A percentile compares a stretch with the other conserved stretches of the same genome.
Evolutionary conservation across 2,797 vertebrate species (phyloP).

Genomic region (Emydoidea blandingii): DNA sequence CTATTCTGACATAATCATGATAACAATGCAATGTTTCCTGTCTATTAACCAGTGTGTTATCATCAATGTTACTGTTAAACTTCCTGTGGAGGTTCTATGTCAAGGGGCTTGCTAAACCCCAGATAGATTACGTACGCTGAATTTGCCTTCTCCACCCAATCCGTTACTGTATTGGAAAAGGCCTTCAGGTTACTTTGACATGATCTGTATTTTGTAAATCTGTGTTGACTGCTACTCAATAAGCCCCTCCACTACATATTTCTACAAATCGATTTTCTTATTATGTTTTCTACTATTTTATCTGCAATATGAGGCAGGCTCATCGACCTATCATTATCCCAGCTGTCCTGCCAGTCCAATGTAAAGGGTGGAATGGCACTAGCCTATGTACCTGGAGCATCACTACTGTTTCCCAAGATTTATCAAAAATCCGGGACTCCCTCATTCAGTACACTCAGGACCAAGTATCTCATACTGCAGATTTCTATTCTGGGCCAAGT

Average conservation of each 20-base stretch:
- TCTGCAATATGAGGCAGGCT: background rate
- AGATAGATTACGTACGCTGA: background rate
- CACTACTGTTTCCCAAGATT: background rate
- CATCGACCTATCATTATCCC: background rate
- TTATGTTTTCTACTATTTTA: background rate
- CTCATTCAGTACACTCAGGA: background rate
- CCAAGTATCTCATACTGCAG: background rate
- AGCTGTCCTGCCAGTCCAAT: background rate
- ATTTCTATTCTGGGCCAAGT: background rate
- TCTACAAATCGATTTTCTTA: slow-evolving; percentile 1
- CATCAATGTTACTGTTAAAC: background rate
- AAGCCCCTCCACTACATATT: background rate
- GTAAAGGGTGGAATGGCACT: background rate
- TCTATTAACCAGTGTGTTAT: background rate
- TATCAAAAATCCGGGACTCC: background rate
- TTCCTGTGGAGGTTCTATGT: background rate
- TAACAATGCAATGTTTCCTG: background rate
- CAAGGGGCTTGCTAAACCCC: background rate
- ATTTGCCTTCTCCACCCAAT: background rate
- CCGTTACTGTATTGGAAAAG: background rate
- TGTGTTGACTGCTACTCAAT: background rate
- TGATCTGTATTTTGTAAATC: slow-evolving; percentile 16
- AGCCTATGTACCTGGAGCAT: background rate
- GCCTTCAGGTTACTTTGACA: background rate
- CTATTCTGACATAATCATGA: background rate